Evolutionary conservation across 1,140 invertebrate genomes (phyloP), one percentile per base, ranked within the genome.

Genomic region (Pectinophora gossypiella): DNA sequence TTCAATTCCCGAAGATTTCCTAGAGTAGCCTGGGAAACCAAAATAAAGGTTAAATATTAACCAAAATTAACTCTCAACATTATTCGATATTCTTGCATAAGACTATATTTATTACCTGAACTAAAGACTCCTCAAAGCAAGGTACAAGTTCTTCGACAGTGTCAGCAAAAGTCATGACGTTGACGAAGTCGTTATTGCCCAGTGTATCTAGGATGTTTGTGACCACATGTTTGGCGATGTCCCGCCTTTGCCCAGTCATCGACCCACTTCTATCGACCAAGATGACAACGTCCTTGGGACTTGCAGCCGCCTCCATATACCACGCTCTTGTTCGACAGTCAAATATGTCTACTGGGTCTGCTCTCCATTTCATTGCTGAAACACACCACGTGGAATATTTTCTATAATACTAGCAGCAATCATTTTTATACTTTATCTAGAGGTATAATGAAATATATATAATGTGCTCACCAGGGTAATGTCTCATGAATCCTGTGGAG

Each of bases 151-250:
- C 91, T 61, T 91, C 90, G 0, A 94, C 94, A 40, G 90, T 89
- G 51, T 95, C 93, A 51, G 92, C 92, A 88, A 97, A 97, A 36
- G 93, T 94, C 76, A 98, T 94, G 50, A 99, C 95, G 83, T 99
- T 99, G 58, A 99, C 98, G 88, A 97, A 99, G 87, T 99, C 99
- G 87, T 99, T 98, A 82, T 98, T 97, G 52, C 95, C 97, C 16
- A 99, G 91, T 0, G 99, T 99, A 62, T 99, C 97, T 47, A 99
- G 89, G 56, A 99, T 98, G 63, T 97, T 97, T 49, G 95, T 93
- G 32, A 98, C 95, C 13, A 99, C 96, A 69, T 98, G 96, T 72
- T 94, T 94, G 4, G 98, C 97, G 56, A 99, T 98, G 84, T 97
- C 95, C 72, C 95, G 92, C 59, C 97, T 90, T 66, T 96, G 92